Evolutionary conservation across 2,888 invertebrate genomes (phyloP), one percentile per base, ranked within the genome.

Genomic region (Xestobium rufovillosum): DNA sequence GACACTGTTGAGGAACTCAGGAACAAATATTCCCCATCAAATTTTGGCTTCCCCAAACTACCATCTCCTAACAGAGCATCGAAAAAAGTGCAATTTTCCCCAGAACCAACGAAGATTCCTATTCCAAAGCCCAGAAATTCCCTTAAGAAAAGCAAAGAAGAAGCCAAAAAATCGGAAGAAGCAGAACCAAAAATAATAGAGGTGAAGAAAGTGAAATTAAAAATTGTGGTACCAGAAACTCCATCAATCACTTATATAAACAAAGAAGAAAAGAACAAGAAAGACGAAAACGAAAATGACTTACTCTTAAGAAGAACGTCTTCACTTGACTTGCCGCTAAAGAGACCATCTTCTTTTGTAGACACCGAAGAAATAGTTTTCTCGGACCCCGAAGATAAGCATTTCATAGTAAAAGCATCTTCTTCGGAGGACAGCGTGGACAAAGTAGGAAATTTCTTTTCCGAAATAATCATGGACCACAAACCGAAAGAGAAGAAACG

Each of bases 401-500:
- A 51, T 38, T 38, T 48, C 16, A 43, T 55, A 6, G 34, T 44
- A 13, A 15, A 47, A 16, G 39, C 50, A 26, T 54, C 60, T 4
- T 58, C 61, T 14, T 61, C 60, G 0, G 57, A 59, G 36, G 60
- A 59, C 31, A 60, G 60, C 40, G 45, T 62, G 4, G 51, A 56
- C 34, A 55, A 55, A 47, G 46, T 63, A 6, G 51, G 56, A 40
- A 50, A 49, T 31, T 57, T 57, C 42, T 48, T 65, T 9, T 49
- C 56, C 2, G 44, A 52, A 28, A 60, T 65, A 41, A 53, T 54
- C 4, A 63, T 60, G 60, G 60, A 61, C 14, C 43, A 48, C 11
- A 53, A 54, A 36, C 38, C 47, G 2, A 55, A 59, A 48, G 57
- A 64, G 28, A 62, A 61, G 43, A 66, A 62, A 47, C 54, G 65